Base-by-base conservation (phyloP, 2,888 invertebrate genomes). In the Rutpela maculata region DNA sequence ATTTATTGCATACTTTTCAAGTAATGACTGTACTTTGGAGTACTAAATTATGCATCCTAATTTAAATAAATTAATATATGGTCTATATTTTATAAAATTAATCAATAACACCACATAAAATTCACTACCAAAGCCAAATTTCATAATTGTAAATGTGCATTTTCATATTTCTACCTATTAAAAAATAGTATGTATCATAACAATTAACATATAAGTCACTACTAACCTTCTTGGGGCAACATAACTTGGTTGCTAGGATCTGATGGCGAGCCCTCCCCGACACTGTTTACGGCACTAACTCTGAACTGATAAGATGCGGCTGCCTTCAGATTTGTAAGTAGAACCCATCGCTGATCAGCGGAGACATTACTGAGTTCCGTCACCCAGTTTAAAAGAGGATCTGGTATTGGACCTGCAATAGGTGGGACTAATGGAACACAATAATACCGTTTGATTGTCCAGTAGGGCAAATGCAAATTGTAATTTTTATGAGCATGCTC, bases 231-330 rank as follows among this genome's bases (percentile, higher is more conserved):
- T 92, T 99, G 98, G 0, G 99, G 99, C 83, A 99, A 91, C 84
- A 96, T 95, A 72, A 99, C 93, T 71, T 96, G 93, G 86, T 97
- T 97, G 82, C 97, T 97, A 0, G 98, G 95, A 77, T 95, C 95
- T 0, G 98, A 98, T 1, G 97, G 94, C 0, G 95, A 94, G 3
- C 99, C 99, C 88, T 98, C 97, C 0, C 99, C 99, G 0, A 99
- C 98, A 68, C 95, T 95, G 90, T 99, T 99, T 12, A 98, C 95
- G 15, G 99, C 98, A 80, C 96, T 96, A n/a, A 99, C 96, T 79
- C 99, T 92, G 90, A 99, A 99, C 89, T 98, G 98, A 90, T 99
- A 99, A 0, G 96, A 95, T 0, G 97, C 95, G 0, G 99, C 98
- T 0, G 99, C 99, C 89, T 97, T 97, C 66, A 99, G 91, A 87